Percentiles rank a stretch among this genome's conserved stretches.
These are phyloP conservation scores for Campaea margaritaria DNA, from an alignment of 2,888 invertebrate species.

Conservation along the genomic window DNA sequence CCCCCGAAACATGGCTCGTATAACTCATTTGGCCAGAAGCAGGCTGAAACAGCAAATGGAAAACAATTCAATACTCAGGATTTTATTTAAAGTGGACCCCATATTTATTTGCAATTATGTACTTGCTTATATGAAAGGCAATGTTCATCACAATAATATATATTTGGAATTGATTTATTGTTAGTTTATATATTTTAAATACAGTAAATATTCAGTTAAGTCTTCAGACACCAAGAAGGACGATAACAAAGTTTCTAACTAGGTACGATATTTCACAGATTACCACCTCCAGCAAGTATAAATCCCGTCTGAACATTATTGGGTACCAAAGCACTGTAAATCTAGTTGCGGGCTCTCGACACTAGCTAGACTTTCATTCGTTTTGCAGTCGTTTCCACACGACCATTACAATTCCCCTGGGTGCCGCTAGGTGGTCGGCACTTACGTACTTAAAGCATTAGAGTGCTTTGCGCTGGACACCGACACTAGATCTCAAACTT, in stretches of 20 bases:
- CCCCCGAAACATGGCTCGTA: slow-evolving; percentile 80
- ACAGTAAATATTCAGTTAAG: not conserved
- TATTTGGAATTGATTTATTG: no score
- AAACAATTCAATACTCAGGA: no score
- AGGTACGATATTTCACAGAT: slow-evolving; percentile 29
- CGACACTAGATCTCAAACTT: slow-evolving; percentile 15
- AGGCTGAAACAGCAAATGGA: slow-evolving; percentile 55
- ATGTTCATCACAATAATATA: no score
- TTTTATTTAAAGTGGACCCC: no score
- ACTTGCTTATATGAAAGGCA: no score
- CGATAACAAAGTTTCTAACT: slow-evolving; percentile 16
- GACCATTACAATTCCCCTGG: slow-evolving; percentile 72
- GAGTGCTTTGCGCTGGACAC: slow-evolving; percentile 18
- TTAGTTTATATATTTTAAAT: no score
- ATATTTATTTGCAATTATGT: no score
- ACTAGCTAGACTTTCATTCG: slow-evolving; percentile 67
- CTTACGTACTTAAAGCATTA: slow-evolving; percentile 45
- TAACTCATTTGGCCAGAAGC: slow-evolving; percentile 77
- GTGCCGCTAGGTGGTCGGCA: slow-evolving; percentile 62
- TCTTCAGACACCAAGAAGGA: slow-evolving; percentile 23
- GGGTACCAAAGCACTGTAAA: slow-evolving; percentile 67
- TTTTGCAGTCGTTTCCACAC: slow-evolving; percentile 71
- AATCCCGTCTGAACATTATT: slow-evolving; percentile 59
- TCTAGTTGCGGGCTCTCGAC: slow-evolving; percentile 61
- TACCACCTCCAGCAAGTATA: slow-evolving; percentile 42